Evolutionary conservation across 2,797 vertebrate species (phyloP), one percentile per base, ranked within the genome.

Genomic region (Simalia tracyae): DNA sequence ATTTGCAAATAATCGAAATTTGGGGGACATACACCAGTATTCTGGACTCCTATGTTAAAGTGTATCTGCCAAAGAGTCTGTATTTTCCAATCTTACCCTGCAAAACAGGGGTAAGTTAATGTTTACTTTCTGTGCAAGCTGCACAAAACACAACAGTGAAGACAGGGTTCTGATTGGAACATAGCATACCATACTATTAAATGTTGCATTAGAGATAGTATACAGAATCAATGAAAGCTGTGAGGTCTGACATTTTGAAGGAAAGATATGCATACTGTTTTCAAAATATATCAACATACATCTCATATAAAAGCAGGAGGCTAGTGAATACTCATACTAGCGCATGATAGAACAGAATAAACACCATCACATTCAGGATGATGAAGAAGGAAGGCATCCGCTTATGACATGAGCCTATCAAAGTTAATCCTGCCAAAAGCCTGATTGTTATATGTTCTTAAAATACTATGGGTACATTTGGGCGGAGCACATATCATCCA

Each of bases 201-300:
- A 84, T 36, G 9, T 89, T n/a, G 42, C 12, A 26, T 15, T 22
- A 36, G 19, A 36, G 46, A 92, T 57, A 17, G 50, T 15, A 14
- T 89, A 92, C n/a, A 88, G n/a, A 14, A 11, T 76, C 4, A 3
- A 6, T 31, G 4, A 54, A 50, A 24, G 84, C 9, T 90, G 42
- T 91, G 86, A 66, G 14, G 6, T 93, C 2, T 91, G 89, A 68
- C 59, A 87, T 24, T 87, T 87, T 81, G 56, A 86, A 17, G 24
- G 31, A n/a, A 72, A 42, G 8, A 61, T n/a, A 24, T 26, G 24
- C 28, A 46, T 0, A 2, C 17, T 91, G 26, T 86, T 89, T 84
- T 17, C 42, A 89, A 36, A 31, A 15, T 76, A 92, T 42, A 92
- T 90, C 15, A 87, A 93, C 54, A 63, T 28, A 11, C 12, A 93